These are phyloP conservation scores for Pardosa pseudoannulata DNA, from an alignment of 2,888 invertebrate species.

Conservation along the genomic window DNA sequence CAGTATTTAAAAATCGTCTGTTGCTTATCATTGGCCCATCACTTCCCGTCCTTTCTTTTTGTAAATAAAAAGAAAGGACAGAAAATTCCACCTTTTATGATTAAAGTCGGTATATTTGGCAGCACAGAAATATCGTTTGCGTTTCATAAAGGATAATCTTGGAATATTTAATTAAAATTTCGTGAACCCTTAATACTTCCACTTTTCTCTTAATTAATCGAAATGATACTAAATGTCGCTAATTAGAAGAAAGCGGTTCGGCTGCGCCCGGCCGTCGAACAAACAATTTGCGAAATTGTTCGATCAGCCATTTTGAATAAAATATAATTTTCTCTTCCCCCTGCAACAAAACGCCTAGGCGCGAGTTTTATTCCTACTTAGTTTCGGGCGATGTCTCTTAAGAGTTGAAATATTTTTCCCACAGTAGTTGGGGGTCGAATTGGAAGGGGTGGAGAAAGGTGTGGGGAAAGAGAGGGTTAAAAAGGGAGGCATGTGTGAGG, in stretches of 20 bases:
- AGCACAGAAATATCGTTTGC: background rate
- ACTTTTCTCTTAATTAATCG: background rate
- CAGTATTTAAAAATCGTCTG: background rate
- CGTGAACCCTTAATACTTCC: background rate
- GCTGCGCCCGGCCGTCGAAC: background rate
- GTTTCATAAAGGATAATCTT: background rate
- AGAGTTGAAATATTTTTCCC: background rate
- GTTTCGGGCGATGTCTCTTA: background rate
- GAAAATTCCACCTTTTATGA: background rate
- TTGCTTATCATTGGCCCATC: background rate
- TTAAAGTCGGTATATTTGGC: background rate
- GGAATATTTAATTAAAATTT: constrained; percentile 1
- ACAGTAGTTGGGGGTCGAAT: background rate
- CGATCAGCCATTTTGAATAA: background rate
- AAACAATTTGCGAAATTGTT: background rate
- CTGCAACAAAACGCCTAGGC: background rate
- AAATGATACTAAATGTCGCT: background rate
- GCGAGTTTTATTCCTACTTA: background rate
- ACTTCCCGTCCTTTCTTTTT: too few species aligned
- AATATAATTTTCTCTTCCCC: background rate
- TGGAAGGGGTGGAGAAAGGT: background rate
- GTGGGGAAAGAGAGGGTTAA: background rate
- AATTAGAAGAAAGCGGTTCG: background rate
- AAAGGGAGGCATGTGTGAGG: too few species aligned
- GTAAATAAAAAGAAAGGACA: too few species aligned